Base-by-base conservation (phyloP, 2,888 invertebrate species). In the Plagiodera versicolora region DNA sequence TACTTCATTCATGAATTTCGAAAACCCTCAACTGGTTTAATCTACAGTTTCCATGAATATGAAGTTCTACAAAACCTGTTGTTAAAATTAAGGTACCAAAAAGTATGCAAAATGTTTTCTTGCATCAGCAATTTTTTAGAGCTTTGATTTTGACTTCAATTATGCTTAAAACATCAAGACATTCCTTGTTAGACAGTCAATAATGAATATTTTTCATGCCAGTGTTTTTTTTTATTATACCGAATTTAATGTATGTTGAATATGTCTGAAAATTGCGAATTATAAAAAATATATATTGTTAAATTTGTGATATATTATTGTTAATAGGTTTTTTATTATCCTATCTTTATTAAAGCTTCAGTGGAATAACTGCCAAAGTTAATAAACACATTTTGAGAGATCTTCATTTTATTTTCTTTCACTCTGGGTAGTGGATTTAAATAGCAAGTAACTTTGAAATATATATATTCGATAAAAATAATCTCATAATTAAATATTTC, bases 281-380 rank as follows among this genome's bases (percentile, higher is more conserved):
- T 35, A 44, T n/a, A 44, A 53, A 3, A 24, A 53, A 17, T 53
- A 53, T 53, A 45, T 53, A 30, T 56, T 56, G 56, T 56, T 56
- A 56, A 24, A 52, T 52, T 52, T 52, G 53, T 53, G 53, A 53
- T 53, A 53, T 45, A 53, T 53, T 53, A 53, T 45, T 53, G 39
- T 57, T 57, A 30, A 49, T 56, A 49, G 44, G 35, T 56, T 49
- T 46, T 28, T 56, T 16, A 57, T 51, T 51, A 57, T 30, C 48
- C 47, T 20, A 47, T 35, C 45, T 46, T 51, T 57, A 45, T 51
- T 45, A 24, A 51, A 51, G 28, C 45, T 45, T 57, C 44, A 57
- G 44, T 51, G 57, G 51, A 57, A 57, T 55, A 60, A 55, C 50
- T 60, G 55, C 55, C 55, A 44, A 50, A 60, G 50, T 60, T 55